Evolutionary conservation across 2,888 invertebrate species (phyloP), one percentile per base, ranked within the genome.

Genomic region (Apomyelois bistriatella): DNA sequence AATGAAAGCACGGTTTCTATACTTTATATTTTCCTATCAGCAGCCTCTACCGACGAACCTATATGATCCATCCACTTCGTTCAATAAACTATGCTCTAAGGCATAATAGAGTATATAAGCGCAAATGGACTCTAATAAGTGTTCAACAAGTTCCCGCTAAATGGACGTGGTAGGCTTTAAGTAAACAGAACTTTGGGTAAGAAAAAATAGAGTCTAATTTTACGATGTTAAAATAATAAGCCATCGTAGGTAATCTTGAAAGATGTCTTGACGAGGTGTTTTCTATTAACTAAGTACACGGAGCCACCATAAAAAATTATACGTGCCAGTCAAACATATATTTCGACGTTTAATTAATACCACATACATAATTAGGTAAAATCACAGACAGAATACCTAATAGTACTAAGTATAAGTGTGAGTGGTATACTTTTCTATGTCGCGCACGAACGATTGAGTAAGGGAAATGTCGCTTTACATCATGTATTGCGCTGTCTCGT

Each of bases 71-170:
- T n/a, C 9, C 38, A 2, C 38, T 13, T 13, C 7, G 42, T 5
- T 28, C 22, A 43, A 28, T 43, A 12, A 1, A 22, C 28, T 28
- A 10, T n/a, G 12, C 5, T 22, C 28, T 28, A 28, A 12, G 28
- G 7, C 42, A 43, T 46, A 46, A 46, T 46, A 46, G 43, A 22
- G 28, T 4, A 46, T 30, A 15, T 46, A 32, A 32, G 46, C 30
- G 46, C 46, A 43, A 43, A 43, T 43, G 43, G 43, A 13, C 13
- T 30, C 13, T 43, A 30, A 43, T 46, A 30, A 46, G 46, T 30
- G 46, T 46, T 32, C 46, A 46, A 46, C 46, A 46, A 46, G 30
- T 46, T 32, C 28, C 4, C 46, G 32, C 13, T 30, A 13, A 32
- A 46, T 30, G 32, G 46, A 22, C 22, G n/a, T n/a, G n/a, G n/a